These are phyloP conservation scores for Alviniconcha strummeri DNA, from an alignment of 2,888 invertebrate genomes.

Conservation along the genomic window DNA sequence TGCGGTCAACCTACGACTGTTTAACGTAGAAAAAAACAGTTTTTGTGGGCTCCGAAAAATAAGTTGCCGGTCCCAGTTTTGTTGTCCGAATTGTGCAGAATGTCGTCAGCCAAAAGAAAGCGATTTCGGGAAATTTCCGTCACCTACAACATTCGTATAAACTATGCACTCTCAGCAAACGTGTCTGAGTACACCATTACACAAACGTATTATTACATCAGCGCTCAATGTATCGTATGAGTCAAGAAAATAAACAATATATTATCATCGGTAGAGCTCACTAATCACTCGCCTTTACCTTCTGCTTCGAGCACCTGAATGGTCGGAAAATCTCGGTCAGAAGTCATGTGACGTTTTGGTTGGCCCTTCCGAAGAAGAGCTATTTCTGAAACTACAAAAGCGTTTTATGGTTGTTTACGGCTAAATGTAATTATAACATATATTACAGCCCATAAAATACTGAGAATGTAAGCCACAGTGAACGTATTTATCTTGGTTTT, in stretches of 20 bases:
- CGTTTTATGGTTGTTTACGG: not conserved
- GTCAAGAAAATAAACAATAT: constrained; percentile 1
- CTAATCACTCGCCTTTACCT: constrained; percentile 15
- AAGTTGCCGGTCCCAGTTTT: too few relatives aligned
- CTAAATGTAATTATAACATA: not conserved
- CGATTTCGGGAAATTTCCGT: not conserved
- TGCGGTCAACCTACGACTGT: too few relatives aligned
- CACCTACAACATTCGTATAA: not conserved
- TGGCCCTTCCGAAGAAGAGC: not conserved
- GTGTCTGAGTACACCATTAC: not conserved
- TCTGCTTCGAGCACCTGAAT: constrained; percentile 29
- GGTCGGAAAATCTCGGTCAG: constrained; percentile 13
- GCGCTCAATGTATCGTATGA: not conserved
- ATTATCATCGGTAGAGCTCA: not conserved
- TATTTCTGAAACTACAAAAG: not conserved
- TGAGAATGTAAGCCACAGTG: not conserved
- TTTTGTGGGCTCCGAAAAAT: too few relatives aligned
- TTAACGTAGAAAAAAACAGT: too few relatives aligned
- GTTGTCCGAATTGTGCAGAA: too few relatives aligned
- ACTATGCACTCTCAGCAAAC: not conserved
- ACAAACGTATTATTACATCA: not conserved
- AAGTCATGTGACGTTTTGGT: constrained; percentile 1
- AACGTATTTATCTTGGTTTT: not conserved
- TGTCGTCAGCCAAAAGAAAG: too few relatives aligned
- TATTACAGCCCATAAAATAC: not conserved